Base-by-base conservation (phyloP, 2,888 invertebrate species). In the Thymelicus sylvestris region DNA sequence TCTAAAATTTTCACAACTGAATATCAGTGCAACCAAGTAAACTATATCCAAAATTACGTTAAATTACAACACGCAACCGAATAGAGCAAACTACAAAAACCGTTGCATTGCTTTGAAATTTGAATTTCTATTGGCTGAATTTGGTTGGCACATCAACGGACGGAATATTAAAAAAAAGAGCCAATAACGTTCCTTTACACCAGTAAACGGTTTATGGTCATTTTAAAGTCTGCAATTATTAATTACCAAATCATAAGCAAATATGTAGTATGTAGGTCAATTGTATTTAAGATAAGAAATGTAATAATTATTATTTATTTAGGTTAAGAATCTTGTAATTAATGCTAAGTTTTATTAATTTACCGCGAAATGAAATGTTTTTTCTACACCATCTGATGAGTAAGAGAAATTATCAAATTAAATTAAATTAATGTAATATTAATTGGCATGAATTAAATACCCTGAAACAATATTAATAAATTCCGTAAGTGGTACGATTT, bases 51-150 rank as follows among this genome's bases (percentile, higher is more conserved):
- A 90, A 86, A 83, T 83, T 82, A 82, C 81, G 83, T 84, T 81
- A 84, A 75, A 84, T 75, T 83, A 84, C 83, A 85, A 86, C 86
- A 86, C 84, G 83, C 86, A 86, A 91, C 90, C 85, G 87, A 89
- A 90, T 85, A 83, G 81, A 83, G 81, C 81, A 87, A 87, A 86
- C 84, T 88, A 85, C 83, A 87, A 91, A 92, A 93, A 92, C 93
- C 93, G 93, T 93, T 93, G 87, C 77, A 74, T 76, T 81, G 80
- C 81, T 84, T 88, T 85, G 75, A 86, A 86, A 81, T 84, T 88
- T 85, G 75, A 86, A 86, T 83, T 85, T 83, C 80, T 79, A 91
- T 89, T 91, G 90, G 55, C 55, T 55, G 55, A 55, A 55, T 55
- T 52, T 55, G 19, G 19, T 19, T 55, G 55, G 91, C 76, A 71